A percentile compares a stretch with the other conserved stretches of the same genome.
phyloP scores from a whole-genome alignment of 2,888 invertebrate species.

The Cordylochernes scorpioides region DNA sequence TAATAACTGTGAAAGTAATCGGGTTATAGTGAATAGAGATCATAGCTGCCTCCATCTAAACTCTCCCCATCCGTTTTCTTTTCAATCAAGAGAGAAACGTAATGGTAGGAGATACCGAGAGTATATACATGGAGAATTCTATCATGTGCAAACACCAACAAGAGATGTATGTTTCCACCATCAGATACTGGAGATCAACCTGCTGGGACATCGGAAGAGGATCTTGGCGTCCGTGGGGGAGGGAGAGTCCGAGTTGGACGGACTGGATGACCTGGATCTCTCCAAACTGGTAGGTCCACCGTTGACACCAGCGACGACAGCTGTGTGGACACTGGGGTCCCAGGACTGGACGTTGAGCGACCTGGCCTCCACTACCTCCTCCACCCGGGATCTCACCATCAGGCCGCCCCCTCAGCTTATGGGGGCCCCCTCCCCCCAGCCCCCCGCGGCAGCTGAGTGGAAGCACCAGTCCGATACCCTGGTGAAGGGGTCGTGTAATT shows the following conservation, averaged over 20 bases:
- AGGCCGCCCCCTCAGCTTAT: slow-evolving; percentile 53
- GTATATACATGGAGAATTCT: too few species aligned
- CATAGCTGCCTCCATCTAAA: too few species aligned
- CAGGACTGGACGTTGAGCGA: slow-evolving; percentile 9
- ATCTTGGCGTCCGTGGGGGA: slow-evolving; percentile 45
- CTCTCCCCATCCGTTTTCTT: too few species aligned
- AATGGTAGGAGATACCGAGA: too few species aligned
- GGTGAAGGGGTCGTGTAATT: slow-evolving; percentile 41
- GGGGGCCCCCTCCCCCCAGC: slow-evolving; percentile 29
- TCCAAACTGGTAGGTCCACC: slow-evolving; percentile 41
- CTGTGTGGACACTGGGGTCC: not conserved
- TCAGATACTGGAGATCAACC: slow-evolving; percentile 51
- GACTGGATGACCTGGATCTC: slow-evolving; percentile 42
- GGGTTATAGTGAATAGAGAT: too few species aligned
- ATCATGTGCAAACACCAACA: too few species aligned
- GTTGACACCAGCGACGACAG: not conserved
- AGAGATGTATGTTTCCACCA: too few species aligned
- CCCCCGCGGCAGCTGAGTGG: slow-evolving; percentile 47
- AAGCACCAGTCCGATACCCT: slow-evolving; percentile 64
- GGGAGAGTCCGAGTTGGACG: slow-evolving; percentile 16
- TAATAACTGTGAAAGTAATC: too few species aligned
- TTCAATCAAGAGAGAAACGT: too few species aligned
- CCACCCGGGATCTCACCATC: slow-evolving; percentile 30
- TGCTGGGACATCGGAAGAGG: slow-evolving; percentile 67
- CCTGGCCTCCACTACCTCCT: not conserved